phyloP scores from a whole-genome alignment of 2,113 vertebrate species.

The Aegotheles bennettii region DNA sequence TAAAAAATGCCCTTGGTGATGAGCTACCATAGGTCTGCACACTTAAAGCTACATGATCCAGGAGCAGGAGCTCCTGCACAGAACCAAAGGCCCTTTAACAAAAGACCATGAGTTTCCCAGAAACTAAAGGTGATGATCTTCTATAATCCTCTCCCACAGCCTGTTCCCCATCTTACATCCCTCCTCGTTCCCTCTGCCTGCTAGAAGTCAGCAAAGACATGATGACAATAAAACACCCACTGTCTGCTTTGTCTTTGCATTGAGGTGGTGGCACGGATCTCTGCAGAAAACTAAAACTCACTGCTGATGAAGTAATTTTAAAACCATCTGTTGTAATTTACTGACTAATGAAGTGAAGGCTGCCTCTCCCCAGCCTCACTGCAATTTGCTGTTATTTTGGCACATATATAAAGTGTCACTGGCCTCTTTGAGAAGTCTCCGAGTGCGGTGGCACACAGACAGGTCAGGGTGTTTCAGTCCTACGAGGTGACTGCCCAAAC shows the following conservation, averaged over 20 bases:
- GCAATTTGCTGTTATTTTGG: not conserved
- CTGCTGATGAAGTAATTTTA: conserved; percentile 29
- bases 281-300: conserved; percentile 1
- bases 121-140: not conserved
- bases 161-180: not conserved
- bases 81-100: not conserved
- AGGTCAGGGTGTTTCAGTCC: not conserved
- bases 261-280: conserved; percentile 14
- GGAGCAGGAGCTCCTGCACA: not conserved
- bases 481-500: not conserved
- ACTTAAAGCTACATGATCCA: rapidly evolving
- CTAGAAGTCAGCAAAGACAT: not conserved
- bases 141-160: not conserved
- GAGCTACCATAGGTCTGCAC: rapidly evolving
- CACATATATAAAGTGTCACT: not conserved
- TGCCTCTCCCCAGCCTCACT: not conserved
- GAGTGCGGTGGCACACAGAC: not conserved
- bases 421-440: not conserved
- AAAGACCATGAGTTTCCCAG: not conserved
- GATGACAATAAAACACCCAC: not conserved
- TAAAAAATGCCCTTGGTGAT: not conserved
- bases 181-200: not conserved
- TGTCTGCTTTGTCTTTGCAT: not conserved
- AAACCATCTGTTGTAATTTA: conserved; percentile 42
- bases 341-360: conserved; percentile 20